Evolutionary conservation across 2,113 vertebrate species (phyloP), one percentile per base, ranked within the genome.

Genomic region (Anarrhichthys ocellatus): DNA sequence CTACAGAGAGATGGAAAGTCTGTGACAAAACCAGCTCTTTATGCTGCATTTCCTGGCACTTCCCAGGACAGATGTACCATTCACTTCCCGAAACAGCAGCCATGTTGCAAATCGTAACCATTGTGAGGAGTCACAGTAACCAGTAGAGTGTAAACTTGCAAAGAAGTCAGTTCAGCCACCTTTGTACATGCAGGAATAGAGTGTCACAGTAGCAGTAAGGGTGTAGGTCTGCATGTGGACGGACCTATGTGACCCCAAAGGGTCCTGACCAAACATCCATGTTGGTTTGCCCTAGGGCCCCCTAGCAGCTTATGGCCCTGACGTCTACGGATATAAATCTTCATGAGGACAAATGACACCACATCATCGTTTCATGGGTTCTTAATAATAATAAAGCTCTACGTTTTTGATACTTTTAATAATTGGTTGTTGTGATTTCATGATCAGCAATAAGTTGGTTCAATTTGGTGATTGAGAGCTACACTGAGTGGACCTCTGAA

Each of bases 41-140:
- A 69, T 66, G 48, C 27, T 42, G 13, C 42, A 42, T 63, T 20
- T 70, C 46, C 89, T 80, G 77, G 74, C 74, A 63, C 75, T 79
- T 79, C 67, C 50, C 78, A 36, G 68, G 63, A 85, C 77, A 89
- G 80, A 78, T 88, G 65, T 70, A 77, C 81, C 71, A 83, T 79
- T 90, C 79, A 81, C 58, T 38, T 42, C 56, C 56, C 14, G 78
- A 78, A 72, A 68, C 67, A 76, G 48, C 48, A 81, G 62, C 42
- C 58, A 27, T 59, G 65, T 62, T 14, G 0, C 40, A 67, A 76
- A 87, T 54, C 46, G 59, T 73, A 66, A 52, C 61, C 20, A 80
- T 44, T 82, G 85, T 87, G 68, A 74, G 36, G 46, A 87, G 67
- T 74, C 34, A 22, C 68, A 56, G 59, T 42, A 74, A 56, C 18